Conservation (phyloP, 2,888 invertebrate species). For the Dynastes maya region DNA sequence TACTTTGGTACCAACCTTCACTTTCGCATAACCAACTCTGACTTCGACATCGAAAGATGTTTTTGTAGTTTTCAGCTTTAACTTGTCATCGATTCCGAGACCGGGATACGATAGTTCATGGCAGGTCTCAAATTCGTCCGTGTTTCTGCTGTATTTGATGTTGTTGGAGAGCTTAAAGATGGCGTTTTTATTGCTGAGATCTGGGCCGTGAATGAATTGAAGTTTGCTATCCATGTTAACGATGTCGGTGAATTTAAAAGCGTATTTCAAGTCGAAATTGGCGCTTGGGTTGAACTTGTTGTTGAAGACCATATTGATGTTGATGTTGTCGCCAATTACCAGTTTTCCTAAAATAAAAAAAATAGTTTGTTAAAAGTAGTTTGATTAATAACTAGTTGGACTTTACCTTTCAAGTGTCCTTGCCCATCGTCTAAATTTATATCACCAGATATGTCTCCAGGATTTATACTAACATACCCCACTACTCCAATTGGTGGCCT, state of each 20-base stretch:
- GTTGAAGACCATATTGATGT: conserved; percentile 72
- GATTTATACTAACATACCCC: conserved; percentile 71
- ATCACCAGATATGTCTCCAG: conserved; percentile 70
- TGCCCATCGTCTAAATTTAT: conserved; percentile 72
- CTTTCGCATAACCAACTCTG: conserved; percentile 75
- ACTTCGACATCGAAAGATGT: conserved; percentile 75
- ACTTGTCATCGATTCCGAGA: conserved; percentile 71
- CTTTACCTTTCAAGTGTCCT: conserved; percentile 69
- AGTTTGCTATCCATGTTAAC: conserved; percentile 56
- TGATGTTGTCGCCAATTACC: conserved; percentile 69
- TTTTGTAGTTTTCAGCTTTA: conserved; percentile 75
- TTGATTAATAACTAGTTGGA: background rate
- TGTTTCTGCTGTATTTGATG: conserved; percentile 63
- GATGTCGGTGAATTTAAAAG: conserved; percentile 50
- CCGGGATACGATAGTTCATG: conserved; percentile 75
- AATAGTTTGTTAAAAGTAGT: background rate
- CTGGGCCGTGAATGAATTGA: conserved; percentile 76
- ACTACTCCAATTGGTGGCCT: conserved; percentile 71
- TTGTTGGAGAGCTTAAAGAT: conserved; percentile 70
- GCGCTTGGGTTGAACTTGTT: conserved; percentile 76
- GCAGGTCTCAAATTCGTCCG: conserved; percentile 72
- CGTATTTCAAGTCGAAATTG: conserved; percentile 76
- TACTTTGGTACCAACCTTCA: conserved; percentile 73
- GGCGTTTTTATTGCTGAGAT: conserved; percentile 74
- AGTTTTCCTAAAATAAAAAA: conserved; percentile 50